Conservation (phyloP, 2,888 invertebrate species). For the Latheticus oryzae region DNA sequence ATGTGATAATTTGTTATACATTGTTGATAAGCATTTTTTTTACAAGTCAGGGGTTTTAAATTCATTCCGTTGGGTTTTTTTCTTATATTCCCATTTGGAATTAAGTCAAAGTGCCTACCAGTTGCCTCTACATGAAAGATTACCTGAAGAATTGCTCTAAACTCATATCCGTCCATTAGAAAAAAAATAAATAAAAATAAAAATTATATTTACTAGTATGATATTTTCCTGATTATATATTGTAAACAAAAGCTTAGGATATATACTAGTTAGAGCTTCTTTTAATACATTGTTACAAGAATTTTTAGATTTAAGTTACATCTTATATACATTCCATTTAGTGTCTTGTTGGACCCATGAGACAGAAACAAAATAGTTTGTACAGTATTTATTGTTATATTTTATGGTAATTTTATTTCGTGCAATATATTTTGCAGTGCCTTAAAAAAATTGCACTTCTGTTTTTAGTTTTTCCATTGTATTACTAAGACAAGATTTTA, state of each 20-base stretch:
- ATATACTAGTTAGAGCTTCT: constrained; percentile 37
- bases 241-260: constrained; percentile 38
- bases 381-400: constrained; percentile 49
- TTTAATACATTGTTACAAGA: constrained; percentile 38
- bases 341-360: constrained; percentile 36
- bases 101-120: constrained; percentile 35
- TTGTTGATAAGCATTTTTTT: constrained; percentile 32
- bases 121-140: constrained; percentile 28
- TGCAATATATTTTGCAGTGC: constrained; percentile 49
- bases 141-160: constrained; percentile 51
- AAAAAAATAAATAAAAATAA: constrained; percentile 42
- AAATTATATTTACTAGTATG: constrained; percentile 43
- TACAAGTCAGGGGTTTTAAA: constrained; percentile 23
- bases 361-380: constrained; percentile 42
- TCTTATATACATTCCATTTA: constrained; percentile 41
- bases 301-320: constrained; percentile 35
- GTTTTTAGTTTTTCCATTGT: constrained; percentile 28
- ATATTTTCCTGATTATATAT: constrained; percentile 40
- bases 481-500: constrained; percentile 28
- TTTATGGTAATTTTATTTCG: constrained; percentile 41
- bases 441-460: constrained; percentile 44
- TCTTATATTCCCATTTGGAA: constrained; percentile 34
- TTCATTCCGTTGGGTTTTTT: constrained; percentile 25
- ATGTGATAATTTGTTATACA: constrained; percentile 40
- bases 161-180: constrained; percentile 54